These are phyloP conservation scores for Phylloscopus trochiloides DNA, from an alignment of 2,113 vertebrate species.

Conservation along the genomic window DNA sequence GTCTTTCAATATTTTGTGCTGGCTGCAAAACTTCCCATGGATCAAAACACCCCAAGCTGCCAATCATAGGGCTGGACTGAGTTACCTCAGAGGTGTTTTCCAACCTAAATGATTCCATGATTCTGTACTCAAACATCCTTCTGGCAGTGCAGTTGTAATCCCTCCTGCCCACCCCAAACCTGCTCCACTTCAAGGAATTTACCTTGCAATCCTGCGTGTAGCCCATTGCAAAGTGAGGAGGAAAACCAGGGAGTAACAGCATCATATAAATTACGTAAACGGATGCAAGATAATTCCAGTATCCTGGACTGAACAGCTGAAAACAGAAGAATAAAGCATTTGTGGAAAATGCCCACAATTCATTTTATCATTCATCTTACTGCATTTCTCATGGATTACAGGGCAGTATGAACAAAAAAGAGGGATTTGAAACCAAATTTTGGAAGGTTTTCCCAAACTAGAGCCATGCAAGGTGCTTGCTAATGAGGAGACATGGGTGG, in stretches of 20 bases:
- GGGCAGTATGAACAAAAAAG: not conserved
- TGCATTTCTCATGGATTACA: not conserved
- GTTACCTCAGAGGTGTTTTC: not conserved
- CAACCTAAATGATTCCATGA: not conserved
- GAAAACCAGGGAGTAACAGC: slow-evolving; percentile 73
- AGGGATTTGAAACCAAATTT: not conserved
- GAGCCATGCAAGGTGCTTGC: not conserved
- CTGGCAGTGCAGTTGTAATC: not conserved
- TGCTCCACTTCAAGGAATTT: not conserved
- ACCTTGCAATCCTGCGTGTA: slow-evolving; percentile 84
- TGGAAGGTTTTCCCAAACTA: not conserved
- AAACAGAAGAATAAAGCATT: not conserved
- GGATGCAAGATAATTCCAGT: not conserved
- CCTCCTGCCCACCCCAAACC: not conserved
- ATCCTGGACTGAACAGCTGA: rapidly evolving
- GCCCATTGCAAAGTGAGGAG: slow-evolving; percentile 85
- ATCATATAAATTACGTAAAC: not conserved
- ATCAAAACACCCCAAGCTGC: not conserved
- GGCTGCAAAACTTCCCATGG: not conserved
- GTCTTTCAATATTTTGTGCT: not conserved
- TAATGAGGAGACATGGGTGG: not conserved
- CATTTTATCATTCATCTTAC: not conserved
- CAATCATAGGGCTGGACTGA: not conserved
- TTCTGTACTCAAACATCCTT: not conserved
- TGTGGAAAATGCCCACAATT: not conserved